Conservation (phyloP, 2,888 invertebrate genomes). For the Polydrusus tereticollis region DNA sequence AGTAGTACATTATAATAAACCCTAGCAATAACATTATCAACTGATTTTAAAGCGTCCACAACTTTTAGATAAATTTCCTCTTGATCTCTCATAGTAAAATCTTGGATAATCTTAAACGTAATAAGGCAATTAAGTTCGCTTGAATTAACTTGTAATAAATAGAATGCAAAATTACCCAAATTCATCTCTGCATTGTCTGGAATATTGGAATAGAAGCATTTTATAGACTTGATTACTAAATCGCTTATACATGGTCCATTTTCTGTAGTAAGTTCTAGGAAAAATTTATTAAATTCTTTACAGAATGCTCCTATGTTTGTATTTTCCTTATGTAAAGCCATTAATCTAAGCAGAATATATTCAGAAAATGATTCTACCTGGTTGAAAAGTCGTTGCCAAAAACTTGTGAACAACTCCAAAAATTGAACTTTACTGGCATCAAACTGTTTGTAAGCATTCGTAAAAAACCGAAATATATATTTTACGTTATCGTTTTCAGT, state of each 20-base stretch:
- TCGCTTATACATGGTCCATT: constrained; percentile 25
- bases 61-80: background rate
- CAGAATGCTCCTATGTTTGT: background rate
- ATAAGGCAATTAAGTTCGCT: constrained; percentile 28
- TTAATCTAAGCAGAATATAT: constrained; percentile 11
- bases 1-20: background rate
- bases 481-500: background rate
- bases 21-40: background rate
- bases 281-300: constrained; percentile 11
- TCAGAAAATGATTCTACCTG: constrained; percentile 21
- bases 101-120: background rate
- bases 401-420: constrained; percentile 1
- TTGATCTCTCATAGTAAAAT: background rate
- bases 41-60: background rate
- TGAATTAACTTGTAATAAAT: background rate
- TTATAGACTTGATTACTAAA: constrained; percentile 18
- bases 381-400: constrained; percentile 28
- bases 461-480: constrained; percentile 17
- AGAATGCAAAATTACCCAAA: background rate
- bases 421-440: background rate
- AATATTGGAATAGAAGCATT: background rate
- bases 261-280: constrained; percentile 6
- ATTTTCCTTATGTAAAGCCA: constrained; percentile 2
- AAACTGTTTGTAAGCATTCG: background rate
- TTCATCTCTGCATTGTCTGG: background rate